Evolutionary conservation across 2,797 vertebrate genomes (phyloP).

Genomic region (Sparus aurata): DNA sequence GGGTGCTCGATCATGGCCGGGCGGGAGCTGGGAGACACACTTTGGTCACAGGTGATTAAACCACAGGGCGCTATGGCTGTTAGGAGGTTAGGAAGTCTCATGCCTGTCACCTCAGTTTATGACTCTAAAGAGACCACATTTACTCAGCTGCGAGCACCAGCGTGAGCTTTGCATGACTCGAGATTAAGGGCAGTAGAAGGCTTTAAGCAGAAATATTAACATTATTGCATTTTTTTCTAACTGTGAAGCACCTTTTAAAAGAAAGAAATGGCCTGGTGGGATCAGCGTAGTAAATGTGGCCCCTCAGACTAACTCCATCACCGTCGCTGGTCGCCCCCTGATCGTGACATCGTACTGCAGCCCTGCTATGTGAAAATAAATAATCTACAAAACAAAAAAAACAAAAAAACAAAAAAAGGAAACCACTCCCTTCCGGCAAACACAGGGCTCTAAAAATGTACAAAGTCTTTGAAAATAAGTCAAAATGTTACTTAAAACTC

Average conservation of each 20-base stretch:
- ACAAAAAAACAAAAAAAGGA: slow-evolving; percentile 67
- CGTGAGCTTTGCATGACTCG: slow-evolving; percentile 28
- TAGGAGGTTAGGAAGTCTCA: slow-evolving; percentile 53
- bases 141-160: slow-evolving; percentile 54
- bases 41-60: slow-evolving; percentile 76
- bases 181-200: slow-evolving; percentile 50
- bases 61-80: slow-evolving; percentile 55
- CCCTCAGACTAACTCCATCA: slow-evolving; percentile 22
- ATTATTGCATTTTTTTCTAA: slow-evolving; percentile 40
- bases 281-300: slow-evolving; percentile 48
- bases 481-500: slow-evolving; percentile 87
- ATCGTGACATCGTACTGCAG: slow-evolving; percentile 11
- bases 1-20: slow-evolving; percentile 47
- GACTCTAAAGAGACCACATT: slow-evolving; percentile 57
- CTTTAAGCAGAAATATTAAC: slow-evolving; percentile 49
- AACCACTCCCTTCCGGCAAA: slow-evolving; percentile 75
- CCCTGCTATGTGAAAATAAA: slow-evolving; percentile 88
- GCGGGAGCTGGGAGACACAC: slow-evolving; percentile 47
- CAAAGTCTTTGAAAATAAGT: slow-evolving; percentile 87
- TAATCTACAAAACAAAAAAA: slow-evolving; percentile 79
- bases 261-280: slow-evolving; percentile 26
- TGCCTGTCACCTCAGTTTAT: slow-evolving; percentile 48
- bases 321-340: slow-evolving; percentile 25
- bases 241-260: slow-evolving; percentile 36
- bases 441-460: slow-evolving; percentile 85